Evolutionary conservation across 2,797 vertebrate species (phyloP).

Genomic region (Clarias fuscus): DNA sequence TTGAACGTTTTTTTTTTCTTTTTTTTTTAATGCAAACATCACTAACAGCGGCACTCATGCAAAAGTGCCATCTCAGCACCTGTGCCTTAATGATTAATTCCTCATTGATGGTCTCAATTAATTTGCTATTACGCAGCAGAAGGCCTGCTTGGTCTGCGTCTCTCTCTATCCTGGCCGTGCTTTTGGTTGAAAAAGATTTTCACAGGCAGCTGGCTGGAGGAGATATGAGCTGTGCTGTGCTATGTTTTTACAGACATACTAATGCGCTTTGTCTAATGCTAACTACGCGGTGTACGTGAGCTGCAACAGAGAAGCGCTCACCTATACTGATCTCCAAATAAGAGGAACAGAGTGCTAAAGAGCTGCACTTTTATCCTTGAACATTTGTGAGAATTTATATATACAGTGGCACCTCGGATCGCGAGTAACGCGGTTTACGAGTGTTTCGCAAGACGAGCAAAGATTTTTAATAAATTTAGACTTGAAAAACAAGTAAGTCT

Average conservation of each 20-base stretch:
- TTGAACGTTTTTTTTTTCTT: slow-evolving; percentile 60
- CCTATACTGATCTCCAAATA: background rate
- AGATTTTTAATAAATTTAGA: too few species aligned
- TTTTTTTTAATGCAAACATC: slow-evolving; percentile 64
- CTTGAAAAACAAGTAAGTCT: too few species aligned
- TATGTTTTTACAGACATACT: slow-evolving; percentile 23
- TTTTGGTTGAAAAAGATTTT: slow-evolving; percentile 71
- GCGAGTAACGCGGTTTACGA: too few species aligned
- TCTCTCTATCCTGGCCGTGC: slow-evolving; percentile 62
- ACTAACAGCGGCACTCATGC: slow-evolving; percentile 71
- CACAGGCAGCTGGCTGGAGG: slow-evolving; percentile 74
- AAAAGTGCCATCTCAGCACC: slow-evolving; percentile 82
- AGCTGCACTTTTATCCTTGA: slow-evolving; percentile 2
- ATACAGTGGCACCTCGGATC: too few species aligned
- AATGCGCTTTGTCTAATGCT: slow-evolving; percentile 38
- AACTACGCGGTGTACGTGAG: slow-evolving; percentile 22
- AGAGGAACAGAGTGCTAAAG: background rate
- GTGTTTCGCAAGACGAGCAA: too few species aligned
- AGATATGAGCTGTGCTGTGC: slow-evolving; percentile 65
- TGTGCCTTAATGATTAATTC: slow-evolving; percentile 85
- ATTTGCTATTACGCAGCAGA: slow-evolving; percentile 82
- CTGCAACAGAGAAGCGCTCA: background rate
- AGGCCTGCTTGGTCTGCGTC: slow-evolving; percentile 78
- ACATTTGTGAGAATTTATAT: background rate
- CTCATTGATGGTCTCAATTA: slow-evolving; percentile 87